phyloP scores from a whole-genome alignment of 2,888 invertebrate genomes.

The Hypsopygia costalis region DNA sequence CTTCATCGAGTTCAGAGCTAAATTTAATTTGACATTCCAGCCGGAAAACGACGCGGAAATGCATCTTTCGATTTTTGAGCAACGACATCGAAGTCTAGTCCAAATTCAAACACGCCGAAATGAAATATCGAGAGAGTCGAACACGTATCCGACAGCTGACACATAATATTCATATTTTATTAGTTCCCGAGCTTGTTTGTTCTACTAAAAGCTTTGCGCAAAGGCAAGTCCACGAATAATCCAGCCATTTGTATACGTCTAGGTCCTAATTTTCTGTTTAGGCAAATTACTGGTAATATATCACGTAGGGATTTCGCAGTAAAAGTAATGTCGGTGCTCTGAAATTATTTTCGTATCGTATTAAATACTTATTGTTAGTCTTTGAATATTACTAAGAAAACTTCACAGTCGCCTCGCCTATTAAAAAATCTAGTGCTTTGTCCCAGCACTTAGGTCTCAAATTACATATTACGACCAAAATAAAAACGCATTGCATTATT shows the following conservation, averaged over 20 bases:
- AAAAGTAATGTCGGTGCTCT: no score
- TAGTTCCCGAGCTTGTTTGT: constrained; percentile 37
- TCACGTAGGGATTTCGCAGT: no score
- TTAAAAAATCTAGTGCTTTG: no score
- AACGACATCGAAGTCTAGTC: constrained; percentile 35
- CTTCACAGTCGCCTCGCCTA: no score
- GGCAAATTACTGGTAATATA: constrained; percentile 14
- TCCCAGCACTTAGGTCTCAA: no score
- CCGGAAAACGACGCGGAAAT: constrained; percentile 1
- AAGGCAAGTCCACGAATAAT: constrained; percentile 23
- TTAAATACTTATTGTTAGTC: no score
- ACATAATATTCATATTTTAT: constrained; percentile 56
- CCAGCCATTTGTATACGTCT: constrained; percentile 26
- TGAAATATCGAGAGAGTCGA: constrained; percentile 47
- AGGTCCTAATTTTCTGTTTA: constrained; percentile 12
- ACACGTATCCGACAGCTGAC: constrained; percentile 41
- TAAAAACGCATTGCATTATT: no score
- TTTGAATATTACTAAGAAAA: no score
- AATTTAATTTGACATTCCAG: neutral
- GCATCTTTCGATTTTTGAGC: constrained; percentile 30
- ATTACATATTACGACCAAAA: no score
- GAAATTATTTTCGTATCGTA: no score
- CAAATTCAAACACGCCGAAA: constrained; percentile 44
- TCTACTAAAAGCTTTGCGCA: constrained; percentile 27
- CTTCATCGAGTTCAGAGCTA: no score